These are phyloP conservation scores for Drosophila histrio DNA, from an alignment of 2,888 invertebrate genomes.

Conservation along the genomic window DNA sequence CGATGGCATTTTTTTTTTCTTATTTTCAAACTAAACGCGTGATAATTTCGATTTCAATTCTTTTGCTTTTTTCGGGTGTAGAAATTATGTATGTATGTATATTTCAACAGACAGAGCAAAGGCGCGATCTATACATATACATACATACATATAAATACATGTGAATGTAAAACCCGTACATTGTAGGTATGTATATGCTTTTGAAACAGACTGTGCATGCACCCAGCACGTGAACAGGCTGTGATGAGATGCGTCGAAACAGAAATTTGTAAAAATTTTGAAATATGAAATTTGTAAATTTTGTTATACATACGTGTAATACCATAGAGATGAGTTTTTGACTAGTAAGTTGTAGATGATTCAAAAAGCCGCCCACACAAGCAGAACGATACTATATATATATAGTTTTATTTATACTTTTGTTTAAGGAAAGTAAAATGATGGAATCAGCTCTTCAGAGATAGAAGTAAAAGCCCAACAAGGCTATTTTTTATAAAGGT, in stretches of 20 bases:
- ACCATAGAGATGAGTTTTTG: background rate
- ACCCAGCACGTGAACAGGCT: conserved; percentile 56
- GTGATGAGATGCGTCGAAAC: conserved; percentile 27
- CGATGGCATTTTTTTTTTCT: conserved; percentile 36
- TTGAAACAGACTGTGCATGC: conserved; percentile 51
- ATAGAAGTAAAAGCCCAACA: conserved; percentile 24
- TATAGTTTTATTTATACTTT: background rate
- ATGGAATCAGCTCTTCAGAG: conserved; percentile 48
- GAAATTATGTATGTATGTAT: too few relatives aligned
- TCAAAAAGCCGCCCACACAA: conserved; percentile 7
- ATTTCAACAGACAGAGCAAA: conserved; percentile 51
- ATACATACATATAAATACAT: conserved; percentile 15
- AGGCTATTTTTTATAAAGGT: conserved; percentile 45
- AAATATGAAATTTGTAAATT: conserved; percentile 25
- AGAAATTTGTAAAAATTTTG: conserved; percentile 37
- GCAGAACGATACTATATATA: conserved; percentile 5
- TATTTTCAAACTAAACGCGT: conserved; percentile 36
- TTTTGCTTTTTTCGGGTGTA: conserved; percentile 54
- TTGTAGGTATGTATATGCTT: conserved; percentile 4
- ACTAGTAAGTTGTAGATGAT: background rate
- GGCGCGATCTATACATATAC: background rate
- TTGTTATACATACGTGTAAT: conserved; percentile 10
- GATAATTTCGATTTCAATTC: conserved; percentile 27
- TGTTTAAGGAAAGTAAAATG: conserved; percentile 3
- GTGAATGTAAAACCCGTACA: conserved; percentile 36